A percentile compares a stretch with the other conserved stretches of the same genome.
Evolutionary conservation across 2,113 vertebrate genomes (phyloP).

Genomic region (Glaucomys volans): DNA sequence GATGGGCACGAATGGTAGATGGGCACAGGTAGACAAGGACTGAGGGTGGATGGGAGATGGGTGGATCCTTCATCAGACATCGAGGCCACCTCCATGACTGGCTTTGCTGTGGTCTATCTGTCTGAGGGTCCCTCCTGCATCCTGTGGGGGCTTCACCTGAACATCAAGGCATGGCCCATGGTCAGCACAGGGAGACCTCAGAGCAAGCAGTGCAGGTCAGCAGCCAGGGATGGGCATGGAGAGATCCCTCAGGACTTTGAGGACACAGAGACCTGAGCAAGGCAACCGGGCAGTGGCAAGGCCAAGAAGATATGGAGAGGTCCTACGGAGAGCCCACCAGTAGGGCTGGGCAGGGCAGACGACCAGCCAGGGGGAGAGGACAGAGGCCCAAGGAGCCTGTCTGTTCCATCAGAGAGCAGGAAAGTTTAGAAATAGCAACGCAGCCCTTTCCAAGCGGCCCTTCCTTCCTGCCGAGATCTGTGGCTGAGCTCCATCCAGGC

Average conservation of each 20-base stretch:
- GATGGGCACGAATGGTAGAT: not conserved
- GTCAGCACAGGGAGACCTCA: not conserved
- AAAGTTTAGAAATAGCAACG: not conserved
- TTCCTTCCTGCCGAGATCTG: too few species aligned
- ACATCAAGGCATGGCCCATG: not conserved
- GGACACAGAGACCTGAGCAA: not conserved
- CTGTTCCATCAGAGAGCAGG: not conserved
- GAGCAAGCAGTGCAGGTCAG: not conserved
- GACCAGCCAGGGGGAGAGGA: not conserved
- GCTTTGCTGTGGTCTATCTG: not conserved
- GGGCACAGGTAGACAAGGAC: too few species aligned
- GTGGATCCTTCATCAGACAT: fast-evolving
- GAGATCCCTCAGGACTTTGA: not conserved
- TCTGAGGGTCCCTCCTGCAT: not conserved
- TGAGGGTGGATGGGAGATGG: too few species aligned
- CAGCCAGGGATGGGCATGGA: not conserved
- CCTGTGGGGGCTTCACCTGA: not conserved
- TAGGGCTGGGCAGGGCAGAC: not conserved
- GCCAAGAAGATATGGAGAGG: not conserved
- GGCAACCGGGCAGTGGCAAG: not conserved
- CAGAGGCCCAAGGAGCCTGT: fast-evolving
- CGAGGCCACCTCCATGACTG: not conserved
- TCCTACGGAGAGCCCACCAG: too few species aligned
- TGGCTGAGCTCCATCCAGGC: not conserved
- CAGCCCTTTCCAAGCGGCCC: not conserved